phyloP scores from a whole-genome alignment of 1,140 invertebrate genomes.

The Drosophila jambulina region DNA sequence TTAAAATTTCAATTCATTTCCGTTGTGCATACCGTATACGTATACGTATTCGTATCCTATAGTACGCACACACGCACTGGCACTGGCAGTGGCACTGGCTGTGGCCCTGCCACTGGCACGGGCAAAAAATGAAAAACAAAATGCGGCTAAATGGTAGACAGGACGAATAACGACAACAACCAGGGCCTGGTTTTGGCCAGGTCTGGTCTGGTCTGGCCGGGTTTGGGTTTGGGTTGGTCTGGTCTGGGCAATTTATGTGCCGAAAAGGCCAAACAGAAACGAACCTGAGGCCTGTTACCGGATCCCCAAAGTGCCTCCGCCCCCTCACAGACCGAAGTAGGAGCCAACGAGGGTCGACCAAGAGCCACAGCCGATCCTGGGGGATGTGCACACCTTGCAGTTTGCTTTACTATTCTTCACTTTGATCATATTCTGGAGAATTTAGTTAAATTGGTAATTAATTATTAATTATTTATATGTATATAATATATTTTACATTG shows the following conservation, averaged over 20 bases:
- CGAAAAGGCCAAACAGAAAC: constrained; percentile 59
- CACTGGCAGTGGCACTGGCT: not conserved
- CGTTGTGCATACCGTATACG: constrained; percentile 68
- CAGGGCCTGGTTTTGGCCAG: constrained; percentile 25
- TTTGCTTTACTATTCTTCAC: not conserved
- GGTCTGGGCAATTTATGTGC: constrained; percentile 62
- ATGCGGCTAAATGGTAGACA: constrained; percentile 77
- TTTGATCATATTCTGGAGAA: not conserved
- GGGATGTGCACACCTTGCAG: not conserved
- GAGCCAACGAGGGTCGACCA: not conserved
- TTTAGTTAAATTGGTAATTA: not conserved
- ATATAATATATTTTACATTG: too few relatives aligned
- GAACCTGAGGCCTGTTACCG: constrained; percentile 43
- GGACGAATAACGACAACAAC: constrained; percentile 48
- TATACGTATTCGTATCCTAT: constrained; percentile 13
- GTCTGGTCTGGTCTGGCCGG: constrained; percentile 13
- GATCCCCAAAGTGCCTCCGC: constrained; percentile 10
- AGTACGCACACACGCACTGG: constrained; percentile 7
- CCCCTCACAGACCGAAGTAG: not conserved
- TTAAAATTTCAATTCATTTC: constrained; percentile 84
- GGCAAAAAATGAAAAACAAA: constrained; percentile 42
- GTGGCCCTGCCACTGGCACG: not conserved
- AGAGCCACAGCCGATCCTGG: not conserved
- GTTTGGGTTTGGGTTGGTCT: not conserved
- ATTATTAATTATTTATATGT: not conserved